These are phyloP conservation scores for Nephrocerus scutellatus DNA, from an alignment of 2,888 invertebrate genomes.

Conservation along the genomic window DNA sequence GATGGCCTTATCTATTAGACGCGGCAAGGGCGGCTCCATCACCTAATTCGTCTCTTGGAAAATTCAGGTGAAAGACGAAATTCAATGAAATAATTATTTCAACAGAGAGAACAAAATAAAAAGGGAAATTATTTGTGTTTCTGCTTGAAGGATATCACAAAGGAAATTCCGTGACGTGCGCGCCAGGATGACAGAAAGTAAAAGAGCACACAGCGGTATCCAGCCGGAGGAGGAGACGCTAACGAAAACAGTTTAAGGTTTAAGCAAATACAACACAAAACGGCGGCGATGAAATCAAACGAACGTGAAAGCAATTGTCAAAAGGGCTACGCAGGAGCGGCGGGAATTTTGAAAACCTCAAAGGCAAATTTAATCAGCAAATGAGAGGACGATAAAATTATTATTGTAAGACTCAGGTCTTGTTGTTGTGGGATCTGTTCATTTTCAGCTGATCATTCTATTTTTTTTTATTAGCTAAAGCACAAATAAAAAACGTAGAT, in stretches of 20 bases:
- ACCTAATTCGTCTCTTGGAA: constrained; percentile 3
- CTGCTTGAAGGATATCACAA: constrained; percentile 24
- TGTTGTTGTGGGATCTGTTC: too few species aligned
- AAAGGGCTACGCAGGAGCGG: too few species aligned
- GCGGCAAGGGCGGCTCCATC: constrained; percentile 9
- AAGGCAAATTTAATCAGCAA: constrained; percentile 23
- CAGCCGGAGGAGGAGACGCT: too few species aligned
- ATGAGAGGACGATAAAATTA: constrained; percentile 19
- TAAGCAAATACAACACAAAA: constrained; percentile 14
- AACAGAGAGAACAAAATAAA: constrained; percentile 7
- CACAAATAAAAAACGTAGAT: too few species aligned
- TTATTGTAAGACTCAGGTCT: constrained; percentile 7
- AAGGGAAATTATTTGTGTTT: constrained; percentile 22
- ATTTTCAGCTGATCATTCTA: too few species aligned
- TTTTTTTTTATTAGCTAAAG: too few species aligned
- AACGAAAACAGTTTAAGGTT: constrained; percentile 10
- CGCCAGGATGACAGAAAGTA: background rate
- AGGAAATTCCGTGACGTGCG: constrained; percentile 15
- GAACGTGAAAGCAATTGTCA: background rate
- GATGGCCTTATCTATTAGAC: constrained; percentile 4
- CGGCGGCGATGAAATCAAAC: constrained; percentile 6
- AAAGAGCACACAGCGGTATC: too few species aligned
- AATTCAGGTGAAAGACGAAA: constrained; percentile 20
- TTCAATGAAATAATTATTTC: constrained; percentile 23
- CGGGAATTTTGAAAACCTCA: constrained; percentile 18